Evolutionary conservation across 1,140 invertebrate species (phyloP).

Genomic region (Anastrepha obliqua): DNA sequence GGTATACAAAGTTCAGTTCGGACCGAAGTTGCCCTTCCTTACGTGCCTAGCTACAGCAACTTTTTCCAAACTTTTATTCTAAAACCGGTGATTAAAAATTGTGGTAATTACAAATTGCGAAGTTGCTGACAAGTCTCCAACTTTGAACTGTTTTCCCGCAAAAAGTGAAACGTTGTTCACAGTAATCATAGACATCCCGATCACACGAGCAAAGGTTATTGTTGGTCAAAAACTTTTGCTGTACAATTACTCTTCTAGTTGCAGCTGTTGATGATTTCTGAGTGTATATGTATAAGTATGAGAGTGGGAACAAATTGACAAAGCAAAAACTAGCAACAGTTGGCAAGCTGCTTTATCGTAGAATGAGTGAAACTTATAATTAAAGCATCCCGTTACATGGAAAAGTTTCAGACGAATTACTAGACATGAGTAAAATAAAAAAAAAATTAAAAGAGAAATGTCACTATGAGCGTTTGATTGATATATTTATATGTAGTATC

Average conservation of each 20-base stretch:
- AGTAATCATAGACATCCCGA: background rate
- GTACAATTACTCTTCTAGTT: background rate
- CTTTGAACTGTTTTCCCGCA: background rate
- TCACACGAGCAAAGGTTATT: background rate
- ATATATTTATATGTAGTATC: no score
- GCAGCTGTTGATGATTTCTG: background rate
- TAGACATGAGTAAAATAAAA: no score
- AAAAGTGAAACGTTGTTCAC: background rate
- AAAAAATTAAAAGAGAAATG: no score
- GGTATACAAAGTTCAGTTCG: no score
- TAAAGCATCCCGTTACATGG: background rate
- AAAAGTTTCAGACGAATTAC: no score
- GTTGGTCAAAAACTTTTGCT: conserved; percentile 18
- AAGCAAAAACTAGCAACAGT: conserved; percentile 3
- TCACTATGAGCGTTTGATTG: no score
- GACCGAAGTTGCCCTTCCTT: no score
- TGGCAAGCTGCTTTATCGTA: background rate
- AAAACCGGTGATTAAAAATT: conserved; percentile 26
- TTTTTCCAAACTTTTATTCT: conserved; percentile 2
- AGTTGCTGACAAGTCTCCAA: conserved; percentile 7
- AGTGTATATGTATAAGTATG: background rate
- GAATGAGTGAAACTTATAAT: conserved; percentile 6
- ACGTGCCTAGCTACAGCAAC: background rate
- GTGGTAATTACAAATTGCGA: conserved; percentile 41
- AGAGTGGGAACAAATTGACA: background rate